A percentile compares a stretch with the other conserved stretches of the same genome.
Evolutionary conservation across 2,113 vertebrate species (phyloP).

Genomic region (Formicarius rufipectus): DNA sequence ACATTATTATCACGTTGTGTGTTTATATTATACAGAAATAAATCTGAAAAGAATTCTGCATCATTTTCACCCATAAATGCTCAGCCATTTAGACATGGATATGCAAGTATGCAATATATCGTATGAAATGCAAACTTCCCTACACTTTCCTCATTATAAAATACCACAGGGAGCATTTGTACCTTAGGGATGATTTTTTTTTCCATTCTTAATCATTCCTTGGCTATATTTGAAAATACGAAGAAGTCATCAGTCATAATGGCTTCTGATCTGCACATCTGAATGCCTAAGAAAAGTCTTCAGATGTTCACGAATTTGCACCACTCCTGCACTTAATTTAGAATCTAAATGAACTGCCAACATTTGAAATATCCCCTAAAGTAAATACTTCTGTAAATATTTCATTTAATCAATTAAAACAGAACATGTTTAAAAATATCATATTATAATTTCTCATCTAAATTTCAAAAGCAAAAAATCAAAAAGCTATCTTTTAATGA

Average conservation of each 20-base stretch:
- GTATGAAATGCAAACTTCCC: neutral
- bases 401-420: neutral
- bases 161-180: neutral
- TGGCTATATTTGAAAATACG: neutral
- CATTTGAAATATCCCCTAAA: neutral
- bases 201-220: neutral
- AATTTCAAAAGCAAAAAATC: conserved; percentile 26
- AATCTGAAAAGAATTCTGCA: neutral
- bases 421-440: neutral
- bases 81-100: neutral
- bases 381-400: neutral
- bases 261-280: neutral
- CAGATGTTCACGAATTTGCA: accelerated
- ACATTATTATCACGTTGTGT: neutral
- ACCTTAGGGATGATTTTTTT: neutral
- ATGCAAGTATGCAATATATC: neutral
- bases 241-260: neutral
- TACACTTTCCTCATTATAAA: neutral
- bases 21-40: conserved; percentile 15
- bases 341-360: neutral
- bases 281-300: neutral
- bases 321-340: neutral
- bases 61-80: neutral
- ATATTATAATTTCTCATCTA: neutral
- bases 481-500: conserved; percentile 27